These are phyloP conservation scores for Synergus laeviventris DNA, from an alignment of 2,888 invertebrate species.

Conservation along the genomic window DNA sequence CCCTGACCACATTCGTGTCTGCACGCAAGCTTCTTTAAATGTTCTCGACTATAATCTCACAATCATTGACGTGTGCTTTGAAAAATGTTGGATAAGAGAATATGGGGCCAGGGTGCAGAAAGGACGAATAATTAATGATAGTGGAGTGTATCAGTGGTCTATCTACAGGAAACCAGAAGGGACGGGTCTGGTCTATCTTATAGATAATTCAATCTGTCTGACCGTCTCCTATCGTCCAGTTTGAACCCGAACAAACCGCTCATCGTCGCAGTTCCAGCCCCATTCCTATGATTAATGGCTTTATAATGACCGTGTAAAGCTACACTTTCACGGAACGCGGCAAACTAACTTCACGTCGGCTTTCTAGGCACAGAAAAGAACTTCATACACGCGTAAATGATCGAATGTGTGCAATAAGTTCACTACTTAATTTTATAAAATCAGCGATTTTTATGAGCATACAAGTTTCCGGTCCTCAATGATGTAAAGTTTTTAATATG, in stretches of 20 bases:
- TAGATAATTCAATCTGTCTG: slow-evolving; percentile 72
- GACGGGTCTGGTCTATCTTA: slow-evolving; percentile 66
- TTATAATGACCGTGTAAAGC: slow-evolving; percentile 61
- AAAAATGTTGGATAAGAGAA: slow-evolving; percentile 44
- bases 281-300: slow-evolving; percentile 69
- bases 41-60: slow-evolving; percentile 12
- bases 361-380: background rate
- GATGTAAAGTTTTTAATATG: no score
- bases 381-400: background rate
- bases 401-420: background rate
- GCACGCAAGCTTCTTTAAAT: slow-evolving; percentile 22
- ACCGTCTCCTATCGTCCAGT: slow-evolving; percentile 44
- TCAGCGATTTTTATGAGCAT: background rate
- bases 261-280: slow-evolving; percentile 48
- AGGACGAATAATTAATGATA: slow-evolving; percentile 70
- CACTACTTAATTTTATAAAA: background rate
- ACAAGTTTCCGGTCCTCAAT: no score
- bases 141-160: slow-evolving; percentile 62
- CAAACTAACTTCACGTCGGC: background rate
- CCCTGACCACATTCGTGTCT: slow-evolving; percentile 4
- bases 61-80: background rate
- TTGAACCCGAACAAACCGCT: slow-evolving; percentile 39
- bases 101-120: slow-evolving; percentile 46
- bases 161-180: slow-evolving; percentile 58
- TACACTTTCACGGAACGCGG: slow-evolving; percentile 48